These are phyloP conservation scores for Micoletzkya japonica DNA, from an alignment of 2,888 invertebrate genomes.

Conservation along the genomic window DNA sequence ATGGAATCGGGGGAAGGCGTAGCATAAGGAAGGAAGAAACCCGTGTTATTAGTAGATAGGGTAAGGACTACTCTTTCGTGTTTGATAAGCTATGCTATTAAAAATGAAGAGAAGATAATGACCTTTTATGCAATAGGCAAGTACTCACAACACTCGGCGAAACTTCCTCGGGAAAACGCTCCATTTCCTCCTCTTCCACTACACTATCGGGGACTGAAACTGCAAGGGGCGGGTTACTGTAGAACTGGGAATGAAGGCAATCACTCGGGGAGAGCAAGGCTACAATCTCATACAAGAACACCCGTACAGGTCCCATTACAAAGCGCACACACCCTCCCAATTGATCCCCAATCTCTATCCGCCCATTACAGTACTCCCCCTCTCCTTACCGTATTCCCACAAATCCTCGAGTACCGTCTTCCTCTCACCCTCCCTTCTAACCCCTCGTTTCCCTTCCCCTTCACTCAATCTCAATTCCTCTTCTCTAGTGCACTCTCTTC, in stretches of 20 bases:
- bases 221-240: not conserved
- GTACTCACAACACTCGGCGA: no score
- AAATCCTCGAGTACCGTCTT: no score
- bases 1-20: no score
- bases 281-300: not conserved
- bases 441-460: not conserved
- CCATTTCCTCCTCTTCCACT: not conserved
- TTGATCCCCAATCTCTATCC: not conserved
- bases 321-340: not conserved
- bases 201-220: not conserved
- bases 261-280: not conserved
- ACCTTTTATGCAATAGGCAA: not conserved
- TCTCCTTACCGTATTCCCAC: slow-evolving; percentile 2
- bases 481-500: not conserved
- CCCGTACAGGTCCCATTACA: not conserved
- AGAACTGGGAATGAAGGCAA: not conserved
- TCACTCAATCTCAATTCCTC: not conserved
- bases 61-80: no score
- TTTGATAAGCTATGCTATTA: no score
- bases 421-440: not conserved
- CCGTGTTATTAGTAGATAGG: no score
- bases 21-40: no score
- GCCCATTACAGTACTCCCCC: not conserved
- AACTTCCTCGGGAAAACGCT: slow-evolving; percentile 1
- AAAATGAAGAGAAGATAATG: not conserved